Conservation (phyloP, 2,797 vertebrate species). For the Falco concolor region DNA sequence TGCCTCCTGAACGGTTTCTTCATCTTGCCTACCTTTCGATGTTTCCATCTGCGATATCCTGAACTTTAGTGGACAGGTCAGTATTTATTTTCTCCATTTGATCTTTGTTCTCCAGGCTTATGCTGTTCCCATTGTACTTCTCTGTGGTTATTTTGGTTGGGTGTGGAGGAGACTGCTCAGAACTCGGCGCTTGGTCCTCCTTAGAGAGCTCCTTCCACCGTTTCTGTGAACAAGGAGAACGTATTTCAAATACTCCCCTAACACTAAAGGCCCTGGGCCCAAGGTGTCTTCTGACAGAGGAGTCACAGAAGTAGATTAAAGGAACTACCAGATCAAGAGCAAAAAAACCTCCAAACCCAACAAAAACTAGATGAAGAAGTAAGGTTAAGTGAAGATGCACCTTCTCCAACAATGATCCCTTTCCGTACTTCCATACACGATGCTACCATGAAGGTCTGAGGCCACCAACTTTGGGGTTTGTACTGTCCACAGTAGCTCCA, state of each 20-base stretch:
- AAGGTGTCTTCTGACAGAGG: neutral
- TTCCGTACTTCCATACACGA: neutral
- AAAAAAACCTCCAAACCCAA: neutral
- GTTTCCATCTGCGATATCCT: constrained; percentile 73
- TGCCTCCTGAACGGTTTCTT: neutral
- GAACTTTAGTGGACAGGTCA: constrained; percentile 61
- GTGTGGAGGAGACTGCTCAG: constrained; percentile 77
- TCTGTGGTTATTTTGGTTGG: constrained; percentile 73
- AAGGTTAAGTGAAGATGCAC: neutral
- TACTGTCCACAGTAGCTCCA: neutral
- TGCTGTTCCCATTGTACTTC: constrained; percentile 82
- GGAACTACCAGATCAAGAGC: neutral
- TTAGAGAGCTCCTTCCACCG: constrained; percentile 77
- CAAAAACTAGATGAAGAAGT: neutral
- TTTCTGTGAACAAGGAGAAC: constrained; percentile 65
- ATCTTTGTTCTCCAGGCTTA: constrained; percentile 69
- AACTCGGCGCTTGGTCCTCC: constrained; percentile 74
- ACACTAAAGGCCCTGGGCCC: neutral
- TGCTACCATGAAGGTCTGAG: neutral
- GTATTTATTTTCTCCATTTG: constrained; percentile 58
- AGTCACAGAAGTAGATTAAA: neutral
- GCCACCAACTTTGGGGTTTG: neutral
- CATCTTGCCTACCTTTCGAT: constrained; percentile 73
- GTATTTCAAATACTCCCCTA: neutral
- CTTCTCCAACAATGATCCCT: neutral